phyloP scores from a whole-genome alignment of 1,140 invertebrate species.

The Leptinotarsa undecemlineata region DNA sequence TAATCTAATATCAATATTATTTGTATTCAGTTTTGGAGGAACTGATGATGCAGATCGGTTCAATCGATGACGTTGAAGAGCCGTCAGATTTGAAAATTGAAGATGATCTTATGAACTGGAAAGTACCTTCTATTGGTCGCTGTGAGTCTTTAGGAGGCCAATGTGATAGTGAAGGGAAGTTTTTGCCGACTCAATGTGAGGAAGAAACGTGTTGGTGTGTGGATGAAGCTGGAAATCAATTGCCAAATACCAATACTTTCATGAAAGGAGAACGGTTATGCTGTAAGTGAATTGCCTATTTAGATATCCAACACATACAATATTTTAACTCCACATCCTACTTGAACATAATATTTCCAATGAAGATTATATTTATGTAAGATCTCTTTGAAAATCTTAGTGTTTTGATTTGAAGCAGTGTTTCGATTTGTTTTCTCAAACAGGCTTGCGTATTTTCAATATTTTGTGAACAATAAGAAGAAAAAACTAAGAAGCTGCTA shows the following conservation, averaged over 20 bases:
- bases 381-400: too few species aligned
- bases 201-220: constrained; percentile 82
- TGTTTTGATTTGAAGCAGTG: too few species aligned
- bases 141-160: constrained; percentile 66
- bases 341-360: too few species aligned
- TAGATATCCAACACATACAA: too few species aligned
- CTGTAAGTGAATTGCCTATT: constrained; percentile 56
- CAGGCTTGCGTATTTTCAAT: too few species aligned
- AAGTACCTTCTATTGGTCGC: constrained; percentile 58
- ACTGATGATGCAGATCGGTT: constrained; percentile 66
- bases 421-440: too few species aligned
- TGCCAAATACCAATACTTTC: constrained; percentile 67
- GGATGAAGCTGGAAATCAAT: constrained; percentile 80
- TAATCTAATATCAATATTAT: constrained; percentile 5
- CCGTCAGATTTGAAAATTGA: constrained; percentile 37
- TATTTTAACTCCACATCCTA: too few species aligned
- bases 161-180: constrained; percentile 70
- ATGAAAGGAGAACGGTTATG: constrained; percentile 64
- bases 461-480: too few species aligned
- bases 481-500: too few species aligned
- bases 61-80: constrained; percentile 50
- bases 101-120: constrained; percentile 43
- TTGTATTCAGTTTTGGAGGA: constrained; percentile 65
- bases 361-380: too few species aligned
- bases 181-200: constrained; percentile 75